Base-by-base conservation (phyloP, 2,797 vertebrate species). In the Bothrops alternatus region DNA sequence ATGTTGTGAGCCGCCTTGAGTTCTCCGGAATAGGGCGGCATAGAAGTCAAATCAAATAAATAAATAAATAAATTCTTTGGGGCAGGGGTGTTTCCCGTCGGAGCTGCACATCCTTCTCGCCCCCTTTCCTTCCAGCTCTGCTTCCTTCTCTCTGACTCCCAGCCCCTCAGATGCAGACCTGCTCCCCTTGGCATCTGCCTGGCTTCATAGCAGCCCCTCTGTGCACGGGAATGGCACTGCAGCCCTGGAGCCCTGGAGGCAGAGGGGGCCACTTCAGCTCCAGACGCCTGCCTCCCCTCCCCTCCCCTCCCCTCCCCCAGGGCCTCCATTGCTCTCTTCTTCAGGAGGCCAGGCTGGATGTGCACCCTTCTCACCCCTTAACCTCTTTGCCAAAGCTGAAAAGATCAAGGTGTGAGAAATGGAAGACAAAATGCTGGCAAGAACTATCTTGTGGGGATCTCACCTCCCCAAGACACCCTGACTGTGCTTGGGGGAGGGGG, bases 121-220 rank as follows among this genome's bases (percentile, higher is more conserved):
- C 60, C 3, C 6, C 3, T 89, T 42, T 14, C 37, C 82, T 10
- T 69, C 60, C 1, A 2, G 1, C 61, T 13, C 4, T n/a, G 16
- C 87, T 82, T 42, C 87, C 93, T 87, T 93, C 93, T 88, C 90
- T 65, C 94, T 95, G 95, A 88, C 89, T 57, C 94, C 95, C 92
- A 87, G 95, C 93, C 96, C 94, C 90, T 94, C 95, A 28, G 94
- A 91, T 88, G 53, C 87, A 56, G 93, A 92, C 95, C 95, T 95
- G 26, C 4, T 55, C 50, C 50, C 93, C 96, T 90, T 93, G 95
- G 95, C 87, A 94, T n/a, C 26, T 14, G 88, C 94, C 85, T 95
- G 94, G 73, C 91, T 63, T 37, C 87, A 3, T 61, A 95, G 95
- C 95, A 53, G 32, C 65, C 18, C 94, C 0, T 0, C 4, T n/a